Conservation (phyloP, 2,797 vertebrate species). For the Sebastes alutus region DNA sequence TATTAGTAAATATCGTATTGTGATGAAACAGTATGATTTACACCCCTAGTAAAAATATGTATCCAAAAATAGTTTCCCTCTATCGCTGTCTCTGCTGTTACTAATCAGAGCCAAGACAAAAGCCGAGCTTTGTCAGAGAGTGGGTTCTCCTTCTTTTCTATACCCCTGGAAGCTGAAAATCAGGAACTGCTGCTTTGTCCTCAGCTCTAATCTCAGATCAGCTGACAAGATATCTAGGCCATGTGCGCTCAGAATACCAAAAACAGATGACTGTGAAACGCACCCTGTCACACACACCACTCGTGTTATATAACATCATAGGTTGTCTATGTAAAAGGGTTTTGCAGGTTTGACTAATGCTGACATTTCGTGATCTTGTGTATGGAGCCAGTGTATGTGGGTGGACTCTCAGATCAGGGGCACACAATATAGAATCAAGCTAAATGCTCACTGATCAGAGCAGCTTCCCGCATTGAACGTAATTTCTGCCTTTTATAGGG, state of each 20-base stretch:
- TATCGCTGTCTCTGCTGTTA: background rate
- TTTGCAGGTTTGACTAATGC: background rate
- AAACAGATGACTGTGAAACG: conserved; percentile 31
- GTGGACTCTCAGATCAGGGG: background rate
- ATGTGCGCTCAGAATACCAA: conserved; percentile 29
- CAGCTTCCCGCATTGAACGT: background rate
- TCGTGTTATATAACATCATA: background rate
- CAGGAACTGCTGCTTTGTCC: conserved; percentile 6
- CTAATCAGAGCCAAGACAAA: background rate
- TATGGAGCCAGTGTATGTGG: background rate
- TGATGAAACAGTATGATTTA: too few relatives aligned
- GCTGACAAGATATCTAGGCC: conserved; percentile 36
- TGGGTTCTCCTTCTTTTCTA: background rate
- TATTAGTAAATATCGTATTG: too few relatives aligned
- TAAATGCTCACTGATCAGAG: background rate
- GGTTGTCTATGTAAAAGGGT: background rate
- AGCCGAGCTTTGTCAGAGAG: background rate
- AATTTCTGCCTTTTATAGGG: background rate
- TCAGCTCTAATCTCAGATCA: conserved; percentile 22
- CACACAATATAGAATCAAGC: background rate
- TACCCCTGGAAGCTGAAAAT: background rate
- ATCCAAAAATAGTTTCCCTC: background rate
- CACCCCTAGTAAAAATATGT: background rate
- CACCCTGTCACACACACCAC: background rate
- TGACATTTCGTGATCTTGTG: background rate